Percentiles rank a stretch among this genome's conserved stretches.
Evolutionary conservation across 2,113 vertebrate species (phyloP).

Genomic region (Peromyscus maniculatus): DNA sequence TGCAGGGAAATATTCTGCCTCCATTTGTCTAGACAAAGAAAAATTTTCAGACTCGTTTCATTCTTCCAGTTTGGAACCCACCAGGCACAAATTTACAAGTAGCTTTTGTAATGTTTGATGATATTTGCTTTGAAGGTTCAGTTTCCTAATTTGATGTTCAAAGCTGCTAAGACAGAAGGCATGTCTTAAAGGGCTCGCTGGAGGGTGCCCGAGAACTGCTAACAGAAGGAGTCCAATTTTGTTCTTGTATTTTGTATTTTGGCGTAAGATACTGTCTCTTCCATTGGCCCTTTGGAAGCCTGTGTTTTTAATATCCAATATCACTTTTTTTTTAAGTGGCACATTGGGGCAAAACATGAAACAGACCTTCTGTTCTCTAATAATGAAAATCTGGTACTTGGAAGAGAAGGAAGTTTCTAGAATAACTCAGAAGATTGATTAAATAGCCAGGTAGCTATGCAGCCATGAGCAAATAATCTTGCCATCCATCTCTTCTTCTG

Average conservation of each 20-base stretch:
- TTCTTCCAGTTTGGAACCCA: not conserved
- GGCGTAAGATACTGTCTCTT: slow-evolving; percentile 2
- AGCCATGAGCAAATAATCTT: not conserved
- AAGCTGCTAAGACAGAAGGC: slow-evolving; percentile 41
- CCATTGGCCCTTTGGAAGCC: not conserved
- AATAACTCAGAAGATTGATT: not conserved
- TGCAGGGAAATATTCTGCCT: not conserved
- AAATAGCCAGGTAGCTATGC: not conserved
- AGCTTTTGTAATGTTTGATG: not conserved
- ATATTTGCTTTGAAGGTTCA: slow-evolving; percentile 30
- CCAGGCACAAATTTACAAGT: not conserved
- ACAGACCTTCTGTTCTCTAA: slow-evolving; percentile 36
- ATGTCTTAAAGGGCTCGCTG: not conserved
- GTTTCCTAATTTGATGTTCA: slow-evolving; percentile 52
- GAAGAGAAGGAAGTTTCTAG: not conserved
- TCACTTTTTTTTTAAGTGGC: not conserved
- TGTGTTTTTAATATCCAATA: slow-evolving; percentile 45
- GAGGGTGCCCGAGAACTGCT: not conserved
- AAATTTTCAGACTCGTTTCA: not conserved
- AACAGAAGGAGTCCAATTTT: slow-evolving; percentile 46
- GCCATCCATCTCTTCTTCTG: not conserved
- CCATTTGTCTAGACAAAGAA: not conserved
- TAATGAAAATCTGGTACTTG: slow-evolving; percentile 14
- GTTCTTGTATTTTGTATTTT: slow-evolving; percentile 38
- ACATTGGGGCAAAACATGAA: not conserved